Evolutionary conservation across 1,140 invertebrate species (phyloP).

Genomic region (Drosophila teissieri): DNA sequence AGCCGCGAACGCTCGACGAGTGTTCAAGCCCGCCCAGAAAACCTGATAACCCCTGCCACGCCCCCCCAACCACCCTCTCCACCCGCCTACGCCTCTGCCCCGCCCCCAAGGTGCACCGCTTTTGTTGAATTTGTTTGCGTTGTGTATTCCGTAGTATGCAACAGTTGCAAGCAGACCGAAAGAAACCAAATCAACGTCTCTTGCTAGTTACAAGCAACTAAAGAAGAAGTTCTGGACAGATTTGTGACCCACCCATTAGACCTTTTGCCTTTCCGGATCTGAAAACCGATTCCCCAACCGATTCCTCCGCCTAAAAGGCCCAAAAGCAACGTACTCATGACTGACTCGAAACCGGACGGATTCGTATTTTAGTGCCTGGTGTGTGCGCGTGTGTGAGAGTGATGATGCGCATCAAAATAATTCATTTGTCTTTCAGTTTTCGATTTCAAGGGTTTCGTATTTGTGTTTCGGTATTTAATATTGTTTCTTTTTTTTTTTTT

Average conservation of each 20-base stretch:
- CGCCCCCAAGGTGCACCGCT: constrained; percentile 49
- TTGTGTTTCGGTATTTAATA: constrained; percentile 13
- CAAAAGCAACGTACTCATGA: constrained; percentile 5
- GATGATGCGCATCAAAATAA: constrained; percentile 49
- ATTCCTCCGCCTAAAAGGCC: not conserved
- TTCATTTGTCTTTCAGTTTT: constrained; percentile 43
- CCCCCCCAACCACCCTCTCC: not conserved
- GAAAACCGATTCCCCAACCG: not conserved
- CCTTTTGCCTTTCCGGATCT: not conserved
- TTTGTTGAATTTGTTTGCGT: constrained; percentile 63
- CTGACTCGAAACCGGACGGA: constrained; percentile 4
- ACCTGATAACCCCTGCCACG: constrained; percentile 2
- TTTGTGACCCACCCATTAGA: not conserved
- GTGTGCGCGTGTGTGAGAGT: constrained; percentile 56
- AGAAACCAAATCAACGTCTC: constrained; percentile 12
- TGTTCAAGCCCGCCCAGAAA: constrained; percentile 19
- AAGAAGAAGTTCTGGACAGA: not conserved
- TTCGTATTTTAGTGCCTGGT: constrained; percentile 63
- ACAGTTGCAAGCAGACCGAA: constrained; percentile 55
- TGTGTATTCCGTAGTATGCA: constrained; percentile 62
- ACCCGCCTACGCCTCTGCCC: constrained; percentile 26
- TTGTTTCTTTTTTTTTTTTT: constrained; percentile 10
- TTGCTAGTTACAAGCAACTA: constrained; percentile 8
- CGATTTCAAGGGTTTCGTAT: constrained; percentile 8
- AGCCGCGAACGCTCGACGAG: constrained; percentile 43